Evolutionary conservation across 2,888 invertebrate species (phyloP), one percentile per base, ranked within the genome.

Genomic region (Perizoma flavofasciatum): DNA sequence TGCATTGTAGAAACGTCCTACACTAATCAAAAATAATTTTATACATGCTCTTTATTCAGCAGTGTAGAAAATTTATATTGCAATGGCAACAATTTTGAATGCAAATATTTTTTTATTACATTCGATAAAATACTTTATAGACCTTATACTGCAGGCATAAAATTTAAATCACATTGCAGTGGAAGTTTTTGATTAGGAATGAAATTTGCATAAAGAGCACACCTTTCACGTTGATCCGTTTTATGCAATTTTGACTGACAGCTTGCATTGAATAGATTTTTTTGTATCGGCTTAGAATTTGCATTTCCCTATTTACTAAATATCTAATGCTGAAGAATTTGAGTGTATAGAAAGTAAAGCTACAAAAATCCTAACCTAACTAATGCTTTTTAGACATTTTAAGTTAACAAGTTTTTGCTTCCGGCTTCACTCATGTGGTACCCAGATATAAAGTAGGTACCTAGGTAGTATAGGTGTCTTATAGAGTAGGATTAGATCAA

Each of bases 171-270:
- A 53, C 58, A 54, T 52, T 63, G 58, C 34, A 41, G 41, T 50
- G 43, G 44, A 50, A 54, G 8, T 4, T 39, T 58, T 50, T 67
- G 77, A 69, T 73, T 75, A 66, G 72, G 56, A 75, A 69, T 72
- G 57, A 85, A 90, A 91, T 91, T 91, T 90, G 90, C 90, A 91
- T 91, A 90, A 81, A 78, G 78, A 71, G 86, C 86, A 85, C 91
- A 91, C 90, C 90, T 91, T 91, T 89, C 75, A 56, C 78, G 76
- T 78, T 85, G 88, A 88, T 89, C 85, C 89, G 80, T 85, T 85
- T 79, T 81, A 83, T 88, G 86, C 85, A 86, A 80, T 83, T 69
- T 89, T 90, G 90, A 90, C 84, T 89, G 90, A 89, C 91, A 86
- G 82, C 71, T 82, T 75, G 72, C 59, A 73, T 74, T 83, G 73